Conservation (phyloP, 2,113 vertebrate species). For the Takifugu flavidus region DNA sequence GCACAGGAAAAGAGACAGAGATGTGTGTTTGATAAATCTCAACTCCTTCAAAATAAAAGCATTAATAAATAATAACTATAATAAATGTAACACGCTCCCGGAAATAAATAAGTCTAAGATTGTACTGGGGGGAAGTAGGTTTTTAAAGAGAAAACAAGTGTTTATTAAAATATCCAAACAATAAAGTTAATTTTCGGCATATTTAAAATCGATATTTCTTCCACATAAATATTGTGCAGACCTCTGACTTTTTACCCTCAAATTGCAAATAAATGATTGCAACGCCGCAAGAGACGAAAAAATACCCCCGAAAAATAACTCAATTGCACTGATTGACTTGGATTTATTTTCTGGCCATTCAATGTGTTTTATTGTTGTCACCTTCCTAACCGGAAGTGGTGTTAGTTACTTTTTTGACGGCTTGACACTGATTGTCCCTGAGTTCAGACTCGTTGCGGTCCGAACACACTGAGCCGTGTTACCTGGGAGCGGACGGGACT, state of each 20-base stretch:
- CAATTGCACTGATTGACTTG: not conserved
- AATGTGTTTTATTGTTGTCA: not conserved
- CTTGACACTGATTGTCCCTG: not conserved
- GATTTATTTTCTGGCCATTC: not conserved
- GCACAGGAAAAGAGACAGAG: not conserved
- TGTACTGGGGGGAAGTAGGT: no score
- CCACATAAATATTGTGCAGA: not conserved
- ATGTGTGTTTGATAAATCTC: not conserved
- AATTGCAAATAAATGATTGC: no score
- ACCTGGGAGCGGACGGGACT: constrained; percentile 23
- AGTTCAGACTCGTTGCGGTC: constrained; percentile 30
- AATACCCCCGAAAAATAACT: not conserved
- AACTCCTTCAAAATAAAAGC: not conserved
- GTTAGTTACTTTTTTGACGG: rapidly evolving
- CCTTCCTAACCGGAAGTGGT: constrained; percentile 13
- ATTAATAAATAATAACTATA: not conserved
- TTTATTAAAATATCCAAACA: not conserved
- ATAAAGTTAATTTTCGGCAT: not conserved
- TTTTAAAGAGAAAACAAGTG: not conserved
- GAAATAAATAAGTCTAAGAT: no score
- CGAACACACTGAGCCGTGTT: constrained; percentile 16
- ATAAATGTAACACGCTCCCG: no score
- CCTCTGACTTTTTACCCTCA: no score
- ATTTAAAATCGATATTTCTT: not conserved
- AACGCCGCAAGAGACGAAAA: not conserved